phyloP scores from a whole-genome alignment of 2,113 vertebrate species.

The Odocoileus virginianus region DNA sequence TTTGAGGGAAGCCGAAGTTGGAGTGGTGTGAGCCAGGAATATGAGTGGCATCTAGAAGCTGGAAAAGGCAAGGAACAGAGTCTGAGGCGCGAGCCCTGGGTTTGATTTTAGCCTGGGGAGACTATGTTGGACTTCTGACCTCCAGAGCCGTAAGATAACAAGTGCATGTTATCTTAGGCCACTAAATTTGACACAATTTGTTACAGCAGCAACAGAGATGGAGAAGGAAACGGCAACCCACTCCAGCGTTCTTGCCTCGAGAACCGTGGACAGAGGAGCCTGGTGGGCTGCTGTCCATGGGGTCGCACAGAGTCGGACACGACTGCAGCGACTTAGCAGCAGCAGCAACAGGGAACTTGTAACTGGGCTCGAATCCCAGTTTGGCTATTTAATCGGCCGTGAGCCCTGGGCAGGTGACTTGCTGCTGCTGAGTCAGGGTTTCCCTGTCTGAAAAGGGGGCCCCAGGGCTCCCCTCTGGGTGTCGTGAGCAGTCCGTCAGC shows the following conservation, averaged over 20 bases:
- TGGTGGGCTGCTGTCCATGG: no score
- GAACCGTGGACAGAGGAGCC: no score
- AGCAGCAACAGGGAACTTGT: not conserved
- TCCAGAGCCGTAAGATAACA: not conserved
- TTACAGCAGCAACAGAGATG: no score
- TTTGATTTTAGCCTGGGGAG: no score
- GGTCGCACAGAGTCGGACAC: no score
- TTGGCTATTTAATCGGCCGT: not conserved
- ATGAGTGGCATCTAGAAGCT: not conserved
- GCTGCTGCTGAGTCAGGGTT: no score
- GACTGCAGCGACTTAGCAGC: no score
- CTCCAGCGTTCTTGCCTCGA: no score
- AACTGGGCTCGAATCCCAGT: not conserved
- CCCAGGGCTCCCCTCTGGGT: no score
- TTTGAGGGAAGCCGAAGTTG: no score
- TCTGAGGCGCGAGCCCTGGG: not conserved
- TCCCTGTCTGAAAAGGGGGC: not conserved
- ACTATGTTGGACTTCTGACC: not conserved
- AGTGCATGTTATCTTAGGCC: not conserved
- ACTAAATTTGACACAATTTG: not conserved
- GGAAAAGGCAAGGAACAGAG: not conserved
- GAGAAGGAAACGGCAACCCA: no score
- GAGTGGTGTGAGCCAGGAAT: not conserved
- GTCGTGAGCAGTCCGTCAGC: fast-evolving
- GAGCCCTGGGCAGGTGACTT: not conserved